Percentiles rank a stretch among this genome's conserved stretches.
phyloP scores from a whole-genome alignment of 1,140 invertebrate species.

The Cotesia vestalis region DNA sequence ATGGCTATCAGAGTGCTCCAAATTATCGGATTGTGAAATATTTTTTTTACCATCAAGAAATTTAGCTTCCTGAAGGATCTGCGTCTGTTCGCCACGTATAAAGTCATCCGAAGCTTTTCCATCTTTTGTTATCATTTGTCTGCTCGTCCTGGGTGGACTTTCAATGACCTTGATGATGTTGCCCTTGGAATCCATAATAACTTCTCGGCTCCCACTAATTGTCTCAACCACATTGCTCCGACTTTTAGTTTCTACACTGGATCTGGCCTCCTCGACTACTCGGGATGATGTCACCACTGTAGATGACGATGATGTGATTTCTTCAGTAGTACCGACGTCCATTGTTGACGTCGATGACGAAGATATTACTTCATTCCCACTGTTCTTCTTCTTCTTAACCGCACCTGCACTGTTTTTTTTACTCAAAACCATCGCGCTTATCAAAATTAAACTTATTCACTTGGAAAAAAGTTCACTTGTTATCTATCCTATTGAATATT shows the following conservation, averaged over 20 bases:
- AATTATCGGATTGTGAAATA: neutral
- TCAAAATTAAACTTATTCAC: too few relatives aligned
- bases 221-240: constrained; percentile 51
- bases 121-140: constrained; percentile 29
- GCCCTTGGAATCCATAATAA: constrained; percentile 56
- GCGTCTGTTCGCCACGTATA: constrained; percentile 45
- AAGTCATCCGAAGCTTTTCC: constrained; percentile 48
- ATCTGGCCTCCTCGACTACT: constrained; percentile 52
- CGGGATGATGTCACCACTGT: constrained; percentile 40
- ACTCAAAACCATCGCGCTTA: constrained; percentile 33
- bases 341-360: constrained; percentile 14
- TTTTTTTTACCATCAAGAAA: neutral
- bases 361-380: constrained; percentile 37
- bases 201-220: constrained; percentile 51
- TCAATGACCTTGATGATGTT: constrained; percentile 55
- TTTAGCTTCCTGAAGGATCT: constrained; percentile 37
- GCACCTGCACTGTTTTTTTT: constrained; percentile 40
- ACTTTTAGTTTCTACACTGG: constrained; percentile 47
- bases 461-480: too few relatives aligned
- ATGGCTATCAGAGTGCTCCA: neutral
- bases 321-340: constrained; percentile 7
- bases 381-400: constrained; percentile 41
- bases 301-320: constrained; percentile 36
- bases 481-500: too few relatives aligned
- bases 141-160: constrained; percentile 38